Base-by-base conservation (phyloP, 2,888 invertebrate species). In the Colostygia pectinataria region DNA sequence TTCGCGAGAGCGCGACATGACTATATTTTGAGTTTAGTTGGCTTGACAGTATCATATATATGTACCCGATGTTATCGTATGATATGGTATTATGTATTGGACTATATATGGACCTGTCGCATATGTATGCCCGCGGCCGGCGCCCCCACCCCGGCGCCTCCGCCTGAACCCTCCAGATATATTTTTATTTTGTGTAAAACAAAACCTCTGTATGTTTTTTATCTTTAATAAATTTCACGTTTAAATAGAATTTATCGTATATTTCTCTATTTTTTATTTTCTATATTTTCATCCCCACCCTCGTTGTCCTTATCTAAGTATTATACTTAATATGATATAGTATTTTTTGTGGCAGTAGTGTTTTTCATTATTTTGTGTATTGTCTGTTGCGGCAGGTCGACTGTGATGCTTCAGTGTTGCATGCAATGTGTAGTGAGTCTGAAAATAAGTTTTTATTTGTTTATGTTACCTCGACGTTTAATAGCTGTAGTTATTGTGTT, bases 191-290 rank as follows among this genome's bases (percentile, higher is more conserved):
- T 88, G 85, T 88, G 86, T 88, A 89, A 86, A 84, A 83, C 79
- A 79, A 43, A 82, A 77, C 75, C 82, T 85, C 81, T 90, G 89
- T 90, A 90, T 89, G 88, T 87, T 90, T 89, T 86, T 82, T 86
- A 84, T 82, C 85, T 86, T 87, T 85, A 90, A 90, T 89, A 90
- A 90, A 90, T 82, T 90, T 88, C 87, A 88, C 86, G 87, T 87
- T 90, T 88, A 85, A 86, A 89, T 90, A 90, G 83, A 81, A 75
- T 88, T 83, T 90, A 88, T 87, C 74, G 87, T 89, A 90, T 90
- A 89, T 89, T 88, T 86, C 84, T 83, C 84, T 85, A 83, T 85
- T 86, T 78, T 83, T 68, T 52, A 77, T 83, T 84, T 81, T 82
- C 79, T 89, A 84, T 88, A 85, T 81, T 77, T 68, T 77, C 66